These are phyloP conservation scores for Erebia aethiops DNA, from an alignment of 2,888 invertebrate species.

Conservation along the genomic window DNA sequence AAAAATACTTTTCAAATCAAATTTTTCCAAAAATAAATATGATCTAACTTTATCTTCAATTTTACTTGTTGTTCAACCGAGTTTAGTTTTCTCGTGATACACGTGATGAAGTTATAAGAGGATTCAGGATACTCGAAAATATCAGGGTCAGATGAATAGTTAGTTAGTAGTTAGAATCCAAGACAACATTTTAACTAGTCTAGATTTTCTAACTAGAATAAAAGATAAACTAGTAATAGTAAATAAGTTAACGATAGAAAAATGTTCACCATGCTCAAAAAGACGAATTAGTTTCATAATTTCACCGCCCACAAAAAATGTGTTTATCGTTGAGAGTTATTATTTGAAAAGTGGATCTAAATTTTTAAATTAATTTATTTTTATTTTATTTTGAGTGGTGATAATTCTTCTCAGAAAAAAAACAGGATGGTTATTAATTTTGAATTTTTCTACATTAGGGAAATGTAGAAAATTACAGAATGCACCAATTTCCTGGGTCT, in stretches of 20 bases:
- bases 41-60: constrained; percentile 7
- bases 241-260: too few species aligned
- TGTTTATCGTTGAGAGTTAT: too few species aligned
- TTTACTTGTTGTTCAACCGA: constrained; percentile 5
- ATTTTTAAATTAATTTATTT: too few species aligned
- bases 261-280: too few species aligned
- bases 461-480: not conserved
- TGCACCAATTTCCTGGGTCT: constrained; percentile 6
- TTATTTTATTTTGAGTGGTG: too few species aligned
- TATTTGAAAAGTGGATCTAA: not conserved
- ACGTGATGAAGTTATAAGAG: not conserved
- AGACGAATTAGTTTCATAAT: too few species aligned
- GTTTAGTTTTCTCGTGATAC: not conserved
- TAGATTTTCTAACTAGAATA: too few species aligned
- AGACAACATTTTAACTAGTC: too few species aligned
- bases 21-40: constrained; percentile 13
- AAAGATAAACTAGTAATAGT: too few species aligned
- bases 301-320: too few species aligned
- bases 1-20: constrained; percentile 3
- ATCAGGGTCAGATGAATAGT: not conserved
- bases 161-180: too few species aligned
- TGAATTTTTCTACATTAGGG: not conserved
- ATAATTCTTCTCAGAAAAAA: too few species aligned
- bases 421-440: not conserved
- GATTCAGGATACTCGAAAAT: not conserved